Base-by-base conservation (phyloP, 1,140 invertebrate species). In the Hydropsyche tenuis region DNA sequence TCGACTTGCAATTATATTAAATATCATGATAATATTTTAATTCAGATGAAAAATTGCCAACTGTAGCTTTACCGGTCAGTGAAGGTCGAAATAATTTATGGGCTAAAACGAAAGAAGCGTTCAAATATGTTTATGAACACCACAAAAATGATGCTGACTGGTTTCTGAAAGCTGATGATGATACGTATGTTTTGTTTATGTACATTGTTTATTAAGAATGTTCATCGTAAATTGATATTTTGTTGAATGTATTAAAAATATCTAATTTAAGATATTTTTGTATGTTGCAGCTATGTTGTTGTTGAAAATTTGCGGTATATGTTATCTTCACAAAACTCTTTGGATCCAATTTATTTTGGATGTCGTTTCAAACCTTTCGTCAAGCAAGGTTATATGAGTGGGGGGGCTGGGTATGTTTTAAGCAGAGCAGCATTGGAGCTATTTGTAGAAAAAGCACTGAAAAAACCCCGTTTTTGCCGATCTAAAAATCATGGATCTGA, bases 91-190 rank as follows among this genome's bases (percentile, higher is more conserved):
- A 97, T 76, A 91, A 94, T 81, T 85, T 99, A 7, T 98, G 96
- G 94, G 94, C 90, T 16, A 99, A 99, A 85, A 98, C 97, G 0
- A 96, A 96, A 85, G 91, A 92, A 79, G 96, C 96, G 0, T 98
- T 97, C 82, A 90, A 91, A 80, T 95, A 96, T 80, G 88, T 95
- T 23, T 96, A 95, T 79, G 86, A 93, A 66, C 87, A 95, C 80
- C 91, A 98, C 80, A 84, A 89, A 30, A 87, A 95, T 77, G 87
- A 95, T 76, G 92, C 90, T 14, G 96, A 97, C 82, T 97, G 95
- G 95, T 96, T 96, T 81, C 85, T 97, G 74, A 98, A 98, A 83
- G 95, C 95, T 27, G 96, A 98, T 80, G 96, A 97, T 83, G 96
- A 98, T 80, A 97, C 96, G 84, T 96, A 84, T 87, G 91, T 90